Evolutionary conservation across 2,797 vertebrate genomes (phyloP), one percentile per base, ranked within the genome.

Genomic region (Darevskia nairensis): DNA sequence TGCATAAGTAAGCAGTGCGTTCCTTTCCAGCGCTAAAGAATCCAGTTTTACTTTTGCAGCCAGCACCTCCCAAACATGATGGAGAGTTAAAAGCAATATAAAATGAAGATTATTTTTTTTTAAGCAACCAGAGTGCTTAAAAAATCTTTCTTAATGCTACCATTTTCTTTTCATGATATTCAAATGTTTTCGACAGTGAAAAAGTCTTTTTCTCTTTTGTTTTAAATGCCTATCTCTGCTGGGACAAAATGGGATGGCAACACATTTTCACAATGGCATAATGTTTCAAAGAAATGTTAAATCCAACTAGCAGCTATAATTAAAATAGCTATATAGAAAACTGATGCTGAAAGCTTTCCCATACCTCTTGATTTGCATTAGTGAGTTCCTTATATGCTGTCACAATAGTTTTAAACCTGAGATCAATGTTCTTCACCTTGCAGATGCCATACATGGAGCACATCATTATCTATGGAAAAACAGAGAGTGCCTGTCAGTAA

Each of bases 401-500:
- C 88, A 99, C 99, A 41, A 99, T 99, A 39, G 96, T 98, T 96
- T 99, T 99, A 96, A 99, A 99, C 90, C 98, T 98, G 92, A 99
- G 97, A 91, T 99, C 98, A 61, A 99, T 97, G 55, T 98, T 98
- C 96, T 99, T 99, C 87, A 99, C 99, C 95, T 99, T 99, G 93
- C 98, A 99, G 93, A 99, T 99, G 94, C 98, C 99, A 71, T 99
- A 99, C 98, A 99, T 99, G 93, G 98, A 98, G 25, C 98, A 99
- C 99, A 99, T 99, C 98, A 99, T 99, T 95, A 99, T 97, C 99
- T 99, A 84, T 61, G 59, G 71, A 93, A 94, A 94, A 94, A 29
- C 86, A 89, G 46, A 78, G 86, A 35, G 27, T 82, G 66, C 77
- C 35, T 89, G 85, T 23, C 50, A 85, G 72, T 93, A 92, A 90